Conservation (phyloP, 2,888 invertebrate genomes). For the Agriopis aurantiaria region DNA sequence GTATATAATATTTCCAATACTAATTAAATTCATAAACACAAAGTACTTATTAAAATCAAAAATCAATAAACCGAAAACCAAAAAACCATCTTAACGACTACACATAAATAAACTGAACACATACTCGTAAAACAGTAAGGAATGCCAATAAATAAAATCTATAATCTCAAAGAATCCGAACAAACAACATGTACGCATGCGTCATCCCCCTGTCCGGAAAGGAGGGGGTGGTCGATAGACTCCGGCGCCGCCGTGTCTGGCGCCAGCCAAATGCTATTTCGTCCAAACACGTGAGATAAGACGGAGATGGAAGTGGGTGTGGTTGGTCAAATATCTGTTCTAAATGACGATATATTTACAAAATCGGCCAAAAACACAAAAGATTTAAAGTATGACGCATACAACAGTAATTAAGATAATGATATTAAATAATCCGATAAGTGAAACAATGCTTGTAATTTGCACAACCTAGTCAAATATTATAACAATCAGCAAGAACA, state of each 20-base stretch:
- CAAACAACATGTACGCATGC: constrained; percentile 75
- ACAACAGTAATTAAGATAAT: too few species aligned
- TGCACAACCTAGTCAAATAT: too few species aligned
- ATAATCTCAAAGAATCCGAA: constrained; percentile 65
- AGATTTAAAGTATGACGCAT: too few species aligned
- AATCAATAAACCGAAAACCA: constrained; percentile 18
- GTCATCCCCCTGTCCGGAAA: constrained; percentile 43
- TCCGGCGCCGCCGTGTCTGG: constrained; percentile 82
- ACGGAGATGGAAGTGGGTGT: constrained; percentile 30
- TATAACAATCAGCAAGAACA: too few species aligned
- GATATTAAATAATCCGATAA: too few species aligned
- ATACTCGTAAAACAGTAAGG: constrained; percentile 39
- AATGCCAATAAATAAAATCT: constrained; percentile 56
- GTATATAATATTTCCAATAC: too few species aligned
- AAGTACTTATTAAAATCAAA: neutral
- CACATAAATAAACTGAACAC: constrained; percentile 14
- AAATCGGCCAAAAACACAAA: too few species aligned
- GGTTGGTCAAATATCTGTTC: constrained; percentile 11
- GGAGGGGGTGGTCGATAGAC: constrained; percentile 70
- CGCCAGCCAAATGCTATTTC: constrained; percentile 57
- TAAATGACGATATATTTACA: neutral
- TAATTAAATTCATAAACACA: neutral
- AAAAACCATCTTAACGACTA: constrained; percentile 25
- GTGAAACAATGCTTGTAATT: too few species aligned
- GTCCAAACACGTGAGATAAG: constrained; percentile 25